Evolutionary conservation across 2,113 vertebrate species (phyloP).

Genomic region (Terrapene triunguis): DNA sequence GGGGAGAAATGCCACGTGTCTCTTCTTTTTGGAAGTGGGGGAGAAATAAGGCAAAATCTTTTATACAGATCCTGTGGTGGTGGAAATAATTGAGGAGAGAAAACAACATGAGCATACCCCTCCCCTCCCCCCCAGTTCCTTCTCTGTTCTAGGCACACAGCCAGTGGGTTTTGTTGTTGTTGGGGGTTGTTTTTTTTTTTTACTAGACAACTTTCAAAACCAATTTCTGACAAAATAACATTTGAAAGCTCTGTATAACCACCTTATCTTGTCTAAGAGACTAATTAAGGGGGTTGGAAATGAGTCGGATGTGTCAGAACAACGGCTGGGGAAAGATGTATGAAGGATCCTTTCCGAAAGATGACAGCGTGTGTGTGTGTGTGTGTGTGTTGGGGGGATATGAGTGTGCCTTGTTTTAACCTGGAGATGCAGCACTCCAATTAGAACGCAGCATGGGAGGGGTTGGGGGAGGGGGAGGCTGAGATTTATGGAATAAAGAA

Average conservation of each 20-base stretch:
- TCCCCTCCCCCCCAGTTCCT: neutral
- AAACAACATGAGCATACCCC: neutral
- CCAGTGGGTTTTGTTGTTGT: neutral
- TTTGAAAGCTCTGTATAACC: neutral
- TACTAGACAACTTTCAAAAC: neutral
- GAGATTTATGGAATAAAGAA: neutral
- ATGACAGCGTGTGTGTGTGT: accelerated
- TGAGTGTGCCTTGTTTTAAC: neutral
- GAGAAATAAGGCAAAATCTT: neutral
- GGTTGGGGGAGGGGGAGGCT: no score
- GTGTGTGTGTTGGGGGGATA: neutral
- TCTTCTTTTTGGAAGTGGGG: neutral
- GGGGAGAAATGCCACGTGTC: neutral
- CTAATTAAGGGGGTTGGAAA: neutral
- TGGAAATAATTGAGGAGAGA: neutral
- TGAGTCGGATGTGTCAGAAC: neutral
- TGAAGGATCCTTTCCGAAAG: neutral
- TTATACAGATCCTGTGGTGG: accelerated
- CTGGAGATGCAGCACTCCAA: neutral
- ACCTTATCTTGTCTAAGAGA: neutral
- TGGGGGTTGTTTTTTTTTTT: neutral
- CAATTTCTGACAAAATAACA: neutral
- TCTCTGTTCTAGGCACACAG: neutral
- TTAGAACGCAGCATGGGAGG: neutral
- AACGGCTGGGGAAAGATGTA: neutral